Evolutionary conservation across 2,113 vertebrate species (phyloP), one percentile per base, ranked within the genome.

Genomic region (Illadopsis cleaveri): DNA sequence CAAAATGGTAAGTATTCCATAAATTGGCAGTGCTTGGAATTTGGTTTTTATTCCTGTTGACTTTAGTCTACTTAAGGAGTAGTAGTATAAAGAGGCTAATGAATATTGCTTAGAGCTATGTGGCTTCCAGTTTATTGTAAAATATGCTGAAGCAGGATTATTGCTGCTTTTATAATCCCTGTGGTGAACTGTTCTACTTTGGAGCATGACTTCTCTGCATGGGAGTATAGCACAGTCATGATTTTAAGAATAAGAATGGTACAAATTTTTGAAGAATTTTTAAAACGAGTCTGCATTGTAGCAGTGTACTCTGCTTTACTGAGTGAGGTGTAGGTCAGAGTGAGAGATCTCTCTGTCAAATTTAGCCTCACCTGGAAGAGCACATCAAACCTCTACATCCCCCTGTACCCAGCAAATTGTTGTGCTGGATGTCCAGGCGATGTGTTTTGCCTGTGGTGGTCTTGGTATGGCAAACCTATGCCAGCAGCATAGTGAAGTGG

Each of bases 291-390:
- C 24, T 82, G 38, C 6, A 7, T 31, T 48, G 56, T 27, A 40
- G 31, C 69, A 45, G 20, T 20, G 16, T 44, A 15, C 22, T 69
- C 50, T 54, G 20, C 44, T 27, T 27, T 75, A 64, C 22, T 6
- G 17, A 76, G 35, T 31, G 53, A 64, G 28, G 8, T 61, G 10
- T 19, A 70, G 54, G 31, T 83, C 58, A 88, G 42, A 90, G 38
- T 6, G 22, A 48, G 48, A 76, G 25, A 31, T 44, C 13, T 64
- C 79, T 77, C 47, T 54, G 31, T 80, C 28, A 40, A 18, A 64
- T 33, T 17, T 45, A n/a, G 1, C 1, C 28, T 57, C 14, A 7
- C 0, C 0, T 33, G 38, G 42, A 69, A 71, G 51, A 40, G 8
- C 2, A 3, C 6, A 17, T 64, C 0, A 3, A 51, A 68, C 33